These are phyloP conservation scores for Leptocoma aspasia DNA, from an alignment of 2,113 vertebrate genomes.

Conservation along the genomic window DNA sequence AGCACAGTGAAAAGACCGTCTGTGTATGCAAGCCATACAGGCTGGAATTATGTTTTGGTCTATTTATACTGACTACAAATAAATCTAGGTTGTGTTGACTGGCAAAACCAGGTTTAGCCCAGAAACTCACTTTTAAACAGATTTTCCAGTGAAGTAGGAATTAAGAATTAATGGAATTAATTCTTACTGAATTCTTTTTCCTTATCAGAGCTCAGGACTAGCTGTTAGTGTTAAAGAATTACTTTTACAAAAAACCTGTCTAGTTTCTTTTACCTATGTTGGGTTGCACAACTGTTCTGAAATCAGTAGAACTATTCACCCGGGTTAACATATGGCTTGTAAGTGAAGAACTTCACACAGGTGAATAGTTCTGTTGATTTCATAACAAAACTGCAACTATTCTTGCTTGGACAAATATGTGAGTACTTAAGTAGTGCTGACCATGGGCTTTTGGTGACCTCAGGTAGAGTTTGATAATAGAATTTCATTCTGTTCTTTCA, in stretches of 20 bases:
- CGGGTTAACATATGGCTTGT: rapidly evolving
- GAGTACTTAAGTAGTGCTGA: neutral
- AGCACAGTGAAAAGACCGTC: neutral
- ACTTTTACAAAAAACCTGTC: neutral
- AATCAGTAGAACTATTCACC: neutral
- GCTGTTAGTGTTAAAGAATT: neutral
- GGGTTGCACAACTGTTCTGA: neutral
- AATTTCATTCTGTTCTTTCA: neutral
- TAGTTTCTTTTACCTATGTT: neutral
- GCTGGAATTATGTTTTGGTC: neutral
- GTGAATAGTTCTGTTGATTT: neutral
- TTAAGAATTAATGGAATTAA: neutral
- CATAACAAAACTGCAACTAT: neutral
- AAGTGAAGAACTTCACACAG: neutral
- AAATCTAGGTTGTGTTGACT: neutral
- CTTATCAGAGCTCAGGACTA: neutral
- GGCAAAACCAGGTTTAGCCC: neutral
- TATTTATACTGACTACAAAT: neutral
- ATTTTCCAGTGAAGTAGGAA: neutral
- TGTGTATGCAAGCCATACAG: neutral
- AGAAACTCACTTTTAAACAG: neutral
- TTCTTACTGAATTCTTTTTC: no score
- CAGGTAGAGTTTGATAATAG: neutral
- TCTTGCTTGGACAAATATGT: neutral
- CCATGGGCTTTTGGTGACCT: neutral